A percentile compares a stretch with the other conserved stretches of the same genome.
These are phyloP conservation scores for Eublepharis macularius DNA, from an alignment of 2,113 vertebrate genomes.

Conservation along the genomic window DNA sequence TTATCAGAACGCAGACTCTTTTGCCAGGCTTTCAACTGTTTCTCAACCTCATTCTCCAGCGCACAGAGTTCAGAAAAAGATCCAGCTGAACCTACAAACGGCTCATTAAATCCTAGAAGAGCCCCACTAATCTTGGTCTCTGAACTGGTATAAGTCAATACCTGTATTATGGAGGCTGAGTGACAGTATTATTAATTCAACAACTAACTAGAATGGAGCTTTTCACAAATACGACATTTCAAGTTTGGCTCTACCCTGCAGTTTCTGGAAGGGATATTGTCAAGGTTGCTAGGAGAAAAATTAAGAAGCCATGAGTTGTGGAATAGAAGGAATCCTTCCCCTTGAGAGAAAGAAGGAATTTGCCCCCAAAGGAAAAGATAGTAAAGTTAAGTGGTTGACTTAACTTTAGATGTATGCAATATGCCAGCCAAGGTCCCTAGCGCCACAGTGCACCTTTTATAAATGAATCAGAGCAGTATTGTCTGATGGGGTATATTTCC, in stretches of 20 bases:
- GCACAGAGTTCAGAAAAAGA: constrained; percentile 11
- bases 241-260: constrained; percentile 46
- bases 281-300: constrained; percentile 26
- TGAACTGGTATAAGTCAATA: background rate
- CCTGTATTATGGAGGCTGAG: constrained; percentile 11
- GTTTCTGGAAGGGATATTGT: constrained; percentile 45
- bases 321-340: background rate
- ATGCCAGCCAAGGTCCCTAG: background rate
- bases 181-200: constrained; percentile 31
- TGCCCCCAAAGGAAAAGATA: constrained; percentile 17
- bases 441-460: constrained; percentile 20
- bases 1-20: background rate
- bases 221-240: constrained; percentile 45
- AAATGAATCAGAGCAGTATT: constrained; percentile 9
- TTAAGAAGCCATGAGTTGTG: constrained; percentile 47
- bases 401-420: constrained; percentile 13
- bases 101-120: constrained; percentile 22
- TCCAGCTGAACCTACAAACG: constrained; percentile 15
- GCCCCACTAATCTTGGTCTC: constrained; percentile 16
- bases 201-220: constrained; percentile 42
- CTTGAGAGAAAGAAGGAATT: constrained; percentile 7
- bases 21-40: constrained; percentile 10
- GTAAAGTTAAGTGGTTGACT: constrained; percentile 13
- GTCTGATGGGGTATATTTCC: background rate
- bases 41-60: constrained; percentile 5